These are phyloP conservation scores for Mythimna ferrago DNA, from an alignment of 2,888 invertebrate genomes.

Conservation along the genomic window DNA sequence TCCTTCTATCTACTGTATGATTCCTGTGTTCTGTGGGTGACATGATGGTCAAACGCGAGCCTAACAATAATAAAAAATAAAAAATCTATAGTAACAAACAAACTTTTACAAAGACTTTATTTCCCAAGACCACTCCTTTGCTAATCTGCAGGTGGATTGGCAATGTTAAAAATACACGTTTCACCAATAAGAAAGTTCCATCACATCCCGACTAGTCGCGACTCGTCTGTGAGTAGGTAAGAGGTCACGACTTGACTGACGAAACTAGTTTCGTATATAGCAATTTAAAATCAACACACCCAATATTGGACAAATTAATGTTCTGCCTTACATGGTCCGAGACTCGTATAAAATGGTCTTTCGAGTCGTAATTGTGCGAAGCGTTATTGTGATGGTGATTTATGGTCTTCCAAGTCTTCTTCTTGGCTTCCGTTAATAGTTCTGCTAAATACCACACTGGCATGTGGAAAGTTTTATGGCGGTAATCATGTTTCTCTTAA, in stretches of 20 bases:
- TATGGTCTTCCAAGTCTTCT: slow-evolving; percentile 40
- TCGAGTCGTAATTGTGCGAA: slow-evolving; percentile 56
- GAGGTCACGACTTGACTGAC: slow-evolving; percentile 73
- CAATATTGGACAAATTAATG: slow-evolving; percentile 69
- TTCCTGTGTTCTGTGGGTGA: no score
- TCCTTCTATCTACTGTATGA: no score
- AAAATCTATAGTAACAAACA: not conserved
- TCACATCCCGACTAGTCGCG: slow-evolving; percentile 69
- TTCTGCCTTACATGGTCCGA: slow-evolving; percentile 54
- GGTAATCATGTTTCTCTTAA: slow-evolving; percentile 17
- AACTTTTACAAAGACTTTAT: not conserved
- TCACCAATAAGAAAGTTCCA: slow-evolving; percentile 74
- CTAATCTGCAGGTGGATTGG: slow-evolving; percentile 43
- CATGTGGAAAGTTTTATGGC: slow-evolving; percentile 22
- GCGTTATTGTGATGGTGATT: slow-evolving; percentile 49
- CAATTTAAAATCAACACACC: slow-evolving; percentile 71
- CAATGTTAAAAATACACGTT: slow-evolving; percentile 48
- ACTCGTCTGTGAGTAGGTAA: slow-evolving; percentile 69
- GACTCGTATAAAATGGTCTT: slow-evolving; percentile 62
- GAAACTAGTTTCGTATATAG: slow-evolving; percentile 74
- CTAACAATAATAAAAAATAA: no score
- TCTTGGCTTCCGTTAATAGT: slow-evolving; percentile 39
- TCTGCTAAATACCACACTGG: slow-evolving; percentile 33
- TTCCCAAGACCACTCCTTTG: slow-evolving; percentile 11
- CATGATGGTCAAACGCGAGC: no score